Base-by-base conservation (phyloP, 1,140 invertebrate species). In the Zeugodacus cucurbitae region DNA sequence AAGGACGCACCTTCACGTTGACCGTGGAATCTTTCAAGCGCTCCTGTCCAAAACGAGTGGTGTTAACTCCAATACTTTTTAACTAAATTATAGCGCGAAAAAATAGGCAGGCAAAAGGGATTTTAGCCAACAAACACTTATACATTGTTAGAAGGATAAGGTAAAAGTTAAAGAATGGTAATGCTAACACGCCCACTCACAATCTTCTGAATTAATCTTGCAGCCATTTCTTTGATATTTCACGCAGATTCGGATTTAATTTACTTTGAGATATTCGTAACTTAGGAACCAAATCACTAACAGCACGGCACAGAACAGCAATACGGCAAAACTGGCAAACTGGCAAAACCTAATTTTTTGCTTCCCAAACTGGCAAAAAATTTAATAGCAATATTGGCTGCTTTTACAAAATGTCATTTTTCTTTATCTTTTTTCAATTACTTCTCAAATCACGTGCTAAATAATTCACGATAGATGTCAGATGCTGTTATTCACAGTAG, bases 171-270 rank as follows among this genome's bases (percentile, higher is more conserved):
- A 58, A 10, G 58, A n/a, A 64, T 44, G 59, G 4, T 62, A 85
- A 86, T 37, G 62, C 82, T 32, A 74, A 62, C 58, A 78, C 67
- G 37, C 74, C 62, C 34, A 86, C 92, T 93, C 93, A 93, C 92
- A 93, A 93, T 93, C 91, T 90, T 92, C 90, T 93, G 91, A 91
- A 93, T 92, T 70, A 93, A 93, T 93, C 92, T 91, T 92, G 92
- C 92, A 91, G 92, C 92, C 92, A 93, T 93, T 86, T 86, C 57
- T 59, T 41, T 37, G 11, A 32, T 37, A 37, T 86, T 58, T 86
- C 37, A 41, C 37, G 2, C 34, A 74, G 29, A 41, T 74, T 82
- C n/a, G 7, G 41, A 88, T 64, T 59, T 58, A 90, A 88, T 89
- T 89, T 88, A 89, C 88, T 87, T 88, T 90, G 29, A 32, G 44